Base-by-base conservation (phyloP, 2,797 vertebrate genomes). In the Lacerta bilineata region DNA sequence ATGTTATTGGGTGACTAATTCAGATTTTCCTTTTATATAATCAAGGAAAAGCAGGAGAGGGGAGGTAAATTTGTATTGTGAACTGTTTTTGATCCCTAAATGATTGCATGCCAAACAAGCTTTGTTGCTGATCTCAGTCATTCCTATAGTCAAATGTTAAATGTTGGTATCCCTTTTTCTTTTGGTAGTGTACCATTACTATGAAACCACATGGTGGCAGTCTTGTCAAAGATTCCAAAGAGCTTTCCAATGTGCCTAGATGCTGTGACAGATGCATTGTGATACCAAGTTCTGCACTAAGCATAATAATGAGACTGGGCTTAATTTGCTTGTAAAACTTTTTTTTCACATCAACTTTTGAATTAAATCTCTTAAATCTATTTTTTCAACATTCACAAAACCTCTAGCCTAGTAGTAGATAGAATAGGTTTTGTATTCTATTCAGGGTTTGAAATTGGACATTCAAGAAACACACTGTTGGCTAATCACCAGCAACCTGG, bases 151-250 rank as follows among this genome's bases (percentile, higher is more conserved):
- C 55, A 46, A 46, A 39, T 18, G 15, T 61, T 33, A 23, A 50
- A 80, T 55, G 1, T 8, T 15, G 25, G 64, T 36, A 10, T 46
- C 25, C 13, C 15, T 23, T 68, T 46, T 10, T 17, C 11, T 46
- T 17, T 88, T 27, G 13, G 46, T 69, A 77, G 43, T 64, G 59
- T 82, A 20, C 1, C n/a, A 68, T 89, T 1, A 0, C 3, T 1
- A 3, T 85, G 13, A 80, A 89, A 76, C 93, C 91, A 61, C 95
- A 50, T 25, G 93, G 78, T 94, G 96, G 94, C 93, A 93, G 86
- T 68, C 94, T 83, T 93, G 91, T 83, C 94, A 79, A 6, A 64
- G 90, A 92, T 13, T 15, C 41, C 43, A 46, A 59, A 9, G 18
- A 41, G 66, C 7, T 55, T 55, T 55, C 50, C n/a, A n/a, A n/a